Evolutionary conservation across 2,888 invertebrate genomes (phyloP).

Genomic region (Marasmarcha lunaedactyla): DNA sequence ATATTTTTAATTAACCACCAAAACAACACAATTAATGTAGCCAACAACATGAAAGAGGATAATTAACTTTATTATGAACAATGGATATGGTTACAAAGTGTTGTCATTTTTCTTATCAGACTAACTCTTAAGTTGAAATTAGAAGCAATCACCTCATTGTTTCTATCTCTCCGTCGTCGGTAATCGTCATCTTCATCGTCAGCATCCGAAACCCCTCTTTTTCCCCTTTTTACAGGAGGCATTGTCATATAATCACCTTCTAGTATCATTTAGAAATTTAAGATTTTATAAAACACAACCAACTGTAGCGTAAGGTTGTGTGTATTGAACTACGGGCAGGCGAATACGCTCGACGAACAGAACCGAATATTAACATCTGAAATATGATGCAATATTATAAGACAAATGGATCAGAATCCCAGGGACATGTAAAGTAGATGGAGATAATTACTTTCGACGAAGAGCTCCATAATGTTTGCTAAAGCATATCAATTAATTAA

Average conservation of each 20-base stretch:
- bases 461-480: no score
- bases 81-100: no score
- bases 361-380: no score
- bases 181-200: conserved; percentile 81
- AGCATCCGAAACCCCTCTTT: conserved; percentile 66
- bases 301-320: conserved; percentile 1
- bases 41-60: neutral
- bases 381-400: no score
- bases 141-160: conserved; percentile 74
- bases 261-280: conserved; percentile 47
- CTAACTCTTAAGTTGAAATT: neutral
- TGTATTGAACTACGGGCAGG: neutral
- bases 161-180: conserved; percentile 78
- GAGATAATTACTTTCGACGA: no score
- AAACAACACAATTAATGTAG: neutral
- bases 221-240: conserved; percentile 51
- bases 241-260: conserved; percentile 37
- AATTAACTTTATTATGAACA: no score
- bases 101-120: no score
- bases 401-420: no score
- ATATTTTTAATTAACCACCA: no score
- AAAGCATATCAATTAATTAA: no score
- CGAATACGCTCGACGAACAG: no score
- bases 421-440: no score
- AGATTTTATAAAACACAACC: neutral